Base-by-base conservation (phyloP, 2,113 vertebrate genomes). In the Crypturellus undulatus region DNA sequence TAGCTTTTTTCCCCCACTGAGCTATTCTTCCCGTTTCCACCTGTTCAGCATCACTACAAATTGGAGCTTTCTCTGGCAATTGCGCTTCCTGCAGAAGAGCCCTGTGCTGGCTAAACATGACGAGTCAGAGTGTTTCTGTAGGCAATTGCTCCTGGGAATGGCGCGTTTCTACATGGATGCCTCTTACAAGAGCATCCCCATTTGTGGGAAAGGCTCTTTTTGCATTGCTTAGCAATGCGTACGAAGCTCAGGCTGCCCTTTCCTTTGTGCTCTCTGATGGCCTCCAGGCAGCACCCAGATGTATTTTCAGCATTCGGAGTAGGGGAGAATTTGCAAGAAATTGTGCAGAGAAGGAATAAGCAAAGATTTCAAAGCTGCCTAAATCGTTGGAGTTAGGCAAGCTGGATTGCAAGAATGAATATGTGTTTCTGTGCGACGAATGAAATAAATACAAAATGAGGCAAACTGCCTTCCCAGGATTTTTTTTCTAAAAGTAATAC, bases 221-320 rank as follows among this genome's bases (percentile, higher is more conserved):
- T 70, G 84, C 91, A 79, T 68, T 82, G 84, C 89, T 97, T 87
- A 91, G 89, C 87, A 94, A 79, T 92, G 93, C 90, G 52, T 49
- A 47, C 64, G 90, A 90, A 87, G 36, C 77, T 90, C 3, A 1
- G 67, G 90, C 84, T 93, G 88, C 88, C 96, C 94, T 79, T 90
- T 64, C 20, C 80, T 80, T 93, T 78, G 40, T 93, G 83, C 77
- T 80, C 72, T 70, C 51, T 34, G 45, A 68, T 68, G 79, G 80
- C 92, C 78, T 95, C 77, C 80, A 81, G 77, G 86, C 93, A 95
- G 88, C 77, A 92, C 79, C 93, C 79, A 90, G 85, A 80, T 79
- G 69, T 94, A 95, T 87, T 95, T 96, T 90, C 90, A 95, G 87
- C 83, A 81, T 43, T 81, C 79, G 10, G 79, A 90, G 70, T 49